A percentile compares a stretch with the other conserved stretches of the same genome.
These are phyloP conservation scores for Mastomys natalensis DNA, from an alignment of 2,113 vertebrate genomes.

Conservation along the genomic window DNA sequence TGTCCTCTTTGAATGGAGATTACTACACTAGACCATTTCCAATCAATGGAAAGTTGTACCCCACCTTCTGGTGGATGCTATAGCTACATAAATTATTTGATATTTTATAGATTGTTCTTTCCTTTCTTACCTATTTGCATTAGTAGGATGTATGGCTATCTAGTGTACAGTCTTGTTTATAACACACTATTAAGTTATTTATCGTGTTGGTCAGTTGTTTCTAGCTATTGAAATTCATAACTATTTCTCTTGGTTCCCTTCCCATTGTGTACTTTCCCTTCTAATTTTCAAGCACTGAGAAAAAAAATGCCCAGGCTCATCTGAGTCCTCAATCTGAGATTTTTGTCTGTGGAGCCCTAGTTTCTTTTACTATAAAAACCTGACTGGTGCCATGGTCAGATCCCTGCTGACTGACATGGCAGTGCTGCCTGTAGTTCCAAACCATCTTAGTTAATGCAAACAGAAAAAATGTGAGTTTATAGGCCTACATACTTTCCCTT, in stretches of 20 bases:
- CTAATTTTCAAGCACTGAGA: not conserved
- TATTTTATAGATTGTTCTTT: not conserved
- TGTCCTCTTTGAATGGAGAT: not conserved
- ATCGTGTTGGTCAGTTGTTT: not conserved
- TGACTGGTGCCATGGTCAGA: no score
- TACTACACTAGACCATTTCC: not conserved
- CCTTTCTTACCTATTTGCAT: not conserved
- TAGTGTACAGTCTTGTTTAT: not conserved
- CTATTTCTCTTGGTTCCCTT: not conserved
- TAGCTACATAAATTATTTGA: not conserved
- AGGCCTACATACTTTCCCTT: accelerated
- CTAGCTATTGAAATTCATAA: no score
- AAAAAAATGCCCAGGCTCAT: no score
- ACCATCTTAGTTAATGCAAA: not conserved
- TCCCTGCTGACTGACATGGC: not conserved
- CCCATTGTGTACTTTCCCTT: not conserved
- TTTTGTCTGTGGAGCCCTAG: not conserved
- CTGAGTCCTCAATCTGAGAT: no score
- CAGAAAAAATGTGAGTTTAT: not conserved
- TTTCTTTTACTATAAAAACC: not conserved
- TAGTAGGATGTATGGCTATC: not conserved
- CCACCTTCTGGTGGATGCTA: not conserved
- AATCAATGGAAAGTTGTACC: not conserved
- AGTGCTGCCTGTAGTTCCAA: no score
- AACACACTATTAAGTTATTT: not conserved